Percentiles rank a stretch among this genome's conserved stretches.
Conservation (phyloP, 2,888 invertebrate species). For the Andrena haemorrhoa region DNA sequence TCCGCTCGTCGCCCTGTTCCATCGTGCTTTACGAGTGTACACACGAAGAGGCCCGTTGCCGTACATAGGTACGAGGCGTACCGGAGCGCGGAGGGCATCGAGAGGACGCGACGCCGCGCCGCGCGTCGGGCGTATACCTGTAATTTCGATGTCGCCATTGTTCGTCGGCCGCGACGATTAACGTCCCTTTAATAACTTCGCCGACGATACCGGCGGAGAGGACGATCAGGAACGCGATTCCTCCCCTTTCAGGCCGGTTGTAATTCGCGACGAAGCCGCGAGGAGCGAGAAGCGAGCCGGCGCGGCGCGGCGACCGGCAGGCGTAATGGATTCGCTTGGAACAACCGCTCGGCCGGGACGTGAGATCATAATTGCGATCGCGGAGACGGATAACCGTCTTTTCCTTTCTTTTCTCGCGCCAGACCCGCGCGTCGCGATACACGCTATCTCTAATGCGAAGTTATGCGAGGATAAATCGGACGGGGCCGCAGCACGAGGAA, state of each 20-base stretch:
- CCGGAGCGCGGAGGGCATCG: conserved; percentile 17
- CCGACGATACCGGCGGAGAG: conserved; percentile 67
- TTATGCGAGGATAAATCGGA: conserved; percentile 6
- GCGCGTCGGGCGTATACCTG: conserved; percentile 69
- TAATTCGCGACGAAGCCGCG: conserved; percentile 51
- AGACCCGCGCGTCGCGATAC: not conserved
- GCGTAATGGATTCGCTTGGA: conserved; percentile 41
- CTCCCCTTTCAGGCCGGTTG: conserved; percentile 32
- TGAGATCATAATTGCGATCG: conserved; percentile 55
- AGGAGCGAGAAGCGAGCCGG: conserved; percentile 44
- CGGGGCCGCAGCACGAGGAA: not conserved
- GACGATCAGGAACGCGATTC: conserved; percentile 65
- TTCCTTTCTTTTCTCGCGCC: not conserved
- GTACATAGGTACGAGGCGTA: conserved; percentile 14
- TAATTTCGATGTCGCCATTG: conserved; percentile 76
- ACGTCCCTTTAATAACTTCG: conserved; percentile 74
- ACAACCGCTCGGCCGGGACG: conserved; percentile 25
- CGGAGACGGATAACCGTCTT: conserved; percentile 7
- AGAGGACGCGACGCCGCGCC: conserved; percentile 20
- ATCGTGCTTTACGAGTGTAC: conserved; percentile 55
- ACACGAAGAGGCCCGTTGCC: conserved; percentile 37
- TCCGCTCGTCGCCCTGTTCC: conserved; percentile 51
- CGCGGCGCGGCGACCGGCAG: too few species aligned
- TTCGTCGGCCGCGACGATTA: conserved; percentile 73
- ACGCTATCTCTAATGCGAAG: not conserved